A percentile compares a stretch with the other conserved stretches of the same genome.
phyloP scores from a whole-genome alignment of 2,113 vertebrate species.

The Oophaga pumilio region DNA sequence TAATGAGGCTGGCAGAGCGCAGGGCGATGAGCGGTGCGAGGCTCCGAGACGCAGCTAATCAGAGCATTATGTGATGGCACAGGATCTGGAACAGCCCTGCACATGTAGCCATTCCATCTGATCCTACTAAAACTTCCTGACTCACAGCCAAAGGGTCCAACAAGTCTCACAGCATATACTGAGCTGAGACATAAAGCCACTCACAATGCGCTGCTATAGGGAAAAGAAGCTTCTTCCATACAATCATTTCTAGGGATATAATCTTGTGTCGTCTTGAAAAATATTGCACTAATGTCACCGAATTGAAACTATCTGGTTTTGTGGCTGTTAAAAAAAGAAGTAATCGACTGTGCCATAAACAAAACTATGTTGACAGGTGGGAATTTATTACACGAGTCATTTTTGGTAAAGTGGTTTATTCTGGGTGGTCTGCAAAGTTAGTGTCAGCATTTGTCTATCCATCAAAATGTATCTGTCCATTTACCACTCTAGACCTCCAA shows the following conservation, averaged over 20 bases:
- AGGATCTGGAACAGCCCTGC: slow-evolving; percentile 23
- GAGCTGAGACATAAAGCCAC: background rate
- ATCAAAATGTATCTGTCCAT: background rate
- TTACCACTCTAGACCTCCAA: background rate
- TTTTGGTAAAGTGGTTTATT: background rate
- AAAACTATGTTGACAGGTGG: slow-evolving; percentile 5
- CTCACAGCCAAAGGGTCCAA: background rate
- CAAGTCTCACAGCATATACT: background rate
- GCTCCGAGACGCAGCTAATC: slow-evolving; percentile 30
- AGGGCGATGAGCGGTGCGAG: slow-evolving; percentile 29
- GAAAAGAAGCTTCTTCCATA: background rate
- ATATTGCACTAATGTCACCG: background rate
- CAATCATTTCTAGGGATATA: background rate
- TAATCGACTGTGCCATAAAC: background rate
- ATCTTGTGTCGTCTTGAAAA: background rate
- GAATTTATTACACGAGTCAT: background rate
- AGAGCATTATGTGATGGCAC: slow-evolving; percentile 44
- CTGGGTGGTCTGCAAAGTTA: background rate
- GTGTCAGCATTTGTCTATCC: background rate
- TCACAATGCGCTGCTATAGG: background rate
- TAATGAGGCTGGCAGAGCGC: slow-evolving; percentile 29
- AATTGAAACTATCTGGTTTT: background rate
- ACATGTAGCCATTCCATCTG: slow-evolving; percentile 37
- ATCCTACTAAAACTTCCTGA: slow-evolving; percentile 28
- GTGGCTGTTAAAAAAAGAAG: background rate